Base-by-base conservation (phyloP, 30 jellyfish, hydroid and myxozoan species). In the Pseudorhiza aurosa region DNA sequence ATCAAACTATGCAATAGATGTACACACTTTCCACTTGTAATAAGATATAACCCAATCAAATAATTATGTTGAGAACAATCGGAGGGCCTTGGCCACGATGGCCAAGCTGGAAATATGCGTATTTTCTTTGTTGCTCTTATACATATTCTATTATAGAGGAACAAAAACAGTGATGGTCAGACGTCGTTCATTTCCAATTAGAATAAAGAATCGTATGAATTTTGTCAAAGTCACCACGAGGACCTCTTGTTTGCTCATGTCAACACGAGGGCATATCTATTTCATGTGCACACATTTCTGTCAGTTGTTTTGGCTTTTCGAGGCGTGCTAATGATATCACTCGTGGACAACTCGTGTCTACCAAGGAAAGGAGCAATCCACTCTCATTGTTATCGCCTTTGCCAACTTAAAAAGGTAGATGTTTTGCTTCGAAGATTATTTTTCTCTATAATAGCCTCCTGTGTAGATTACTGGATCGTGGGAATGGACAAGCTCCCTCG, bases 371-470 rank as follows among this genome's bases (percentile, higher is more conserved):
- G 86, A 73, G 86, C 86, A 73, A 43, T 51, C 30, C 60, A 31
- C 6, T 27, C 18, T 51, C 65, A 50, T 73, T 73, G 86, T 73
- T 73, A 22, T 73, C 86, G 67, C 72, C 30, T 9, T 37, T 49
- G 50, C 86, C 28, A 32, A 73, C 86, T 50, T 40, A 73, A 73
- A 53, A 53, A 6, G 86, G 72, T 46, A 22, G 65, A 47, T 73
- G 86, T 73, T 73, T 73, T 73, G 63, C 60, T 73, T 73, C 55
- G 25, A 28, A 37, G 60, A 73, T 73, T 73, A 65, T 53, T 50
- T 43, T 73, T 73, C 81, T 39, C 89, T 62, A 77, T 77, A 77
- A 77, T 44, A 62, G 89, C 89, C 89, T 77, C 89, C 89, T 77
- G 89, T 63, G 89, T 30, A 29, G 45, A 59, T 4, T 43, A 49